phyloP scores from a whole-genome alignment of 2,888 invertebrate species.

The Alcis repandata region DNA sequence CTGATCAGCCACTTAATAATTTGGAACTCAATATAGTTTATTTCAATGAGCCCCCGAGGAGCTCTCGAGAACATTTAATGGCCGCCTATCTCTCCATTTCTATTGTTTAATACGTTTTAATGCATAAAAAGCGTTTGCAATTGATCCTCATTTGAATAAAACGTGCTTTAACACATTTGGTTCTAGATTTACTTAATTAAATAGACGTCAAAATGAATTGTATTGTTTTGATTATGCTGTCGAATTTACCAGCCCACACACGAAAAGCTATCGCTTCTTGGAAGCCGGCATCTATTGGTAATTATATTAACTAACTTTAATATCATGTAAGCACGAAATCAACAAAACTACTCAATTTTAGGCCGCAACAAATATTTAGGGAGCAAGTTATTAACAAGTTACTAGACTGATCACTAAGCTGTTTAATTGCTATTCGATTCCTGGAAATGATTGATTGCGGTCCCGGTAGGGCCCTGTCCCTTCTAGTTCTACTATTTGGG shows the following conservation, averaged over 20 bases:
- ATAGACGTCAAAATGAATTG: background rate
- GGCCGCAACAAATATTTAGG: constrained; percentile 13
- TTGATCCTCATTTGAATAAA: constrained; percentile 11
- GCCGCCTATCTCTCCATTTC: constrained; percentile 17
- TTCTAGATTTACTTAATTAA: constrained; percentile 10
- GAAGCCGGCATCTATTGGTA: too few relatives aligned
- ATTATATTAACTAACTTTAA: background rate
- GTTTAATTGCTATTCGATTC: constrained; percentile 46
- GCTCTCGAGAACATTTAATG: constrained; percentile 24
- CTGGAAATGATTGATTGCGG: constrained; percentile 42
- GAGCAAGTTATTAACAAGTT: constrained; percentile 30
- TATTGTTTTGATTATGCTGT: too few relatives aligned
- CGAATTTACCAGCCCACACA: too few relatives aligned
- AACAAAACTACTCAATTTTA: constrained; percentile 1
- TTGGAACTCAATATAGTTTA: constrained; percentile 36
- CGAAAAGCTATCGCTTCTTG: too few relatives aligned
- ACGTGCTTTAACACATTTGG: constrained; percentile 14
- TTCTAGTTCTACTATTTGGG: constrained; percentile 3
- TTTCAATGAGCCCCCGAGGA: constrained; percentile 24
- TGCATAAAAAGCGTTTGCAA: constrained; percentile 9
- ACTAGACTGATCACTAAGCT: constrained; percentile 21
- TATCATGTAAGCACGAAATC: background rate
- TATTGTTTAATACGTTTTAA: constrained; percentile 27
- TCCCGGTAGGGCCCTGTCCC: constrained; percentile 9
- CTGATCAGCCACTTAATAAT: constrained; percentile 31